phyloP scores from a whole-genome alignment of 2,797 vertebrate genomes.

The Liparis tanakae region DNA sequence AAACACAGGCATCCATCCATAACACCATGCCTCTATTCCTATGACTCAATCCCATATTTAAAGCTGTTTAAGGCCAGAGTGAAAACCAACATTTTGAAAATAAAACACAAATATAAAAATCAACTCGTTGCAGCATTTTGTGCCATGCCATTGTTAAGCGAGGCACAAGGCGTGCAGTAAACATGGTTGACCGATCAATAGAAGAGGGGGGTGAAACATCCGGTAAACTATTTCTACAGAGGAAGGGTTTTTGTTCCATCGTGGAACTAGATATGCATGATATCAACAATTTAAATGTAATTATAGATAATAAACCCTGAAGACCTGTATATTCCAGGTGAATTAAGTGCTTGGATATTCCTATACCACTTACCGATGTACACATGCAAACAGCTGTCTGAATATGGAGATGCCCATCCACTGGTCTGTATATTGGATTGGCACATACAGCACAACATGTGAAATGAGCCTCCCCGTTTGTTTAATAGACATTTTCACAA shows the following conservation, averaged over 20 bases:
- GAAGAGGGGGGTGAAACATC: not conserved
- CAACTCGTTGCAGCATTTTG: slow-evolving; percentile 28
- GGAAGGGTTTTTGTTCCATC: slow-evolving; percentile 26
- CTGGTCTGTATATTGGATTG: slow-evolving; percentile 45
- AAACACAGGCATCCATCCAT: slow-evolving; percentile 26
- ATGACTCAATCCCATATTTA: slow-evolving; percentile 39
- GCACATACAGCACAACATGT: slow-evolving; percentile 51
- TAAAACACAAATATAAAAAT: slow-evolving; percentile 20
- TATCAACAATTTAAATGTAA: slow-evolving; percentile 18
- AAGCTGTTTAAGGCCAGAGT: slow-evolving; percentile 59
- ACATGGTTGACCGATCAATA: slow-evolving; percentile 34
- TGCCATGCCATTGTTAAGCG: slow-evolving; percentile 42
- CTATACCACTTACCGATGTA: slow-evolving; percentile 3
- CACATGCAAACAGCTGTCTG: slow-evolving; percentile 5
- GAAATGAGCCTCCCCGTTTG: slow-evolving; percentile 12
- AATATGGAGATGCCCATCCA: slow-evolving; percentile 8
- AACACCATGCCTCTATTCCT: slow-evolving; percentile 30
- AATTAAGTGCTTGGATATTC: slow-evolving; percentile 7
- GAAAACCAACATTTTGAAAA: slow-evolving; percentile 44
- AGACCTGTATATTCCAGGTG: slow-evolving; percentile 2
- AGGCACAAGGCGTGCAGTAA: slow-evolving; percentile 60
- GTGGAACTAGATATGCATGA: slow-evolving; percentile 13
- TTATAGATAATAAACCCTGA: not conserved
- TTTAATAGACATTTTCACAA: slow-evolving; percentile 21
- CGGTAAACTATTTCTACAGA: not conserved